Percentiles rank a stretch among this genome's conserved stretches.
These are phyloP conservation scores for Euplexia lucipara DNA, from an alignment of 2,888 invertebrate species.

Conservation along the genomic window DNA sequence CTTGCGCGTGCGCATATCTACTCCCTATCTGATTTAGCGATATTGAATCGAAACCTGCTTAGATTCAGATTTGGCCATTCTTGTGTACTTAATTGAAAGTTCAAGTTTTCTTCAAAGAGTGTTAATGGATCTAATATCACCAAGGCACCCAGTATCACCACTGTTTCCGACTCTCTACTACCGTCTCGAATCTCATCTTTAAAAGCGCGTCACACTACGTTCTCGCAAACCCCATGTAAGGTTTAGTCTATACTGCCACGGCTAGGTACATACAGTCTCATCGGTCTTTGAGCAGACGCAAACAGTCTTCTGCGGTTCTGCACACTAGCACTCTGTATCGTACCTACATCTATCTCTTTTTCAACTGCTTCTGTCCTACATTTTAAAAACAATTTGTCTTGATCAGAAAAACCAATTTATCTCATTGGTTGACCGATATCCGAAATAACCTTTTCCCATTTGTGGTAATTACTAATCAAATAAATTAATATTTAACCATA, in stretches of 20 bases:
- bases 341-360: neutral
- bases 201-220: too few relatives aligned
- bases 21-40: neutral
- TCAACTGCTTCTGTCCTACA: neutral
- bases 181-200: too few relatives aligned
- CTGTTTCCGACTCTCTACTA: too few relatives aligned
- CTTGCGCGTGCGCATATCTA: neutral
- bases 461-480: neutral
- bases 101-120: too few relatives aligned
- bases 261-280: too few relatives aligned
- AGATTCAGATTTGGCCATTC: too few relatives aligned
- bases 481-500: conserved; percentile 10
- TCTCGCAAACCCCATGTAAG: too few relatives aligned
- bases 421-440: neutral
- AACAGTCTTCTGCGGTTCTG: neutral
- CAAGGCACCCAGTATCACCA: too few relatives aligned
- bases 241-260: too few relatives aligned
- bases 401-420: neutral
- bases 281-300: neutral
- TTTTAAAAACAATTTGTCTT: neutral
- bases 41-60: too few relatives aligned
- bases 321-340: neutral
- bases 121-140: too few relatives aligned
- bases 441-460: neutral
- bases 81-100: too few relatives aligned